These are phyloP conservation scores for Tetramorium simillimum DNA, from an alignment of 1,140 invertebrate species.

Conservation along the genomic window DNA sequence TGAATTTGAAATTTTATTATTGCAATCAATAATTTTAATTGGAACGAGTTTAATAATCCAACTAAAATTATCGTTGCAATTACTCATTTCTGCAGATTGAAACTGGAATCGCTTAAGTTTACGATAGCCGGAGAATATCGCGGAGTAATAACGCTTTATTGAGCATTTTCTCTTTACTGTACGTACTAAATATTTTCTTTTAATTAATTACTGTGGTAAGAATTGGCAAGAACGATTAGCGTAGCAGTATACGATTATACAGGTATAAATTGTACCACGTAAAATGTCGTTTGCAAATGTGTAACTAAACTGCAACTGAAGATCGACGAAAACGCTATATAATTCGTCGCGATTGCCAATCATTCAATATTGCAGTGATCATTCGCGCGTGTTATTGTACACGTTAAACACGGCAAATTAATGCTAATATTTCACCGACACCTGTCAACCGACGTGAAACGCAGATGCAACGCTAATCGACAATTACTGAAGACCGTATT, in stretches of 20 bases:
- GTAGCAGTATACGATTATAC: neutral
- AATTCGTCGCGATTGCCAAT: neutral
- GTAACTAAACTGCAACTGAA: neutral
- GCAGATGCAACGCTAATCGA: neutral
- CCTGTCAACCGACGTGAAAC: neutral
- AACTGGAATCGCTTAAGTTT: neutral
- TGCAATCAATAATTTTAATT: neutral
- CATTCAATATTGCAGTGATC: neutral
- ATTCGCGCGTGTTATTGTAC: neutral
- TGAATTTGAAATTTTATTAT: neutral
- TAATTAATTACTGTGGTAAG: neutral
- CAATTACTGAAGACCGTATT: neutral
- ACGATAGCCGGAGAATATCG: neutral
- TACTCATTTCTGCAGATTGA: neutral
- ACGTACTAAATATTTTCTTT: constrained; percentile 7
- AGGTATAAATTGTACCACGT: neutral
- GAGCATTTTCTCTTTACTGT: constrained; percentile 20
- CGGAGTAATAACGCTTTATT: neutral
- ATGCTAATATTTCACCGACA: neutral
- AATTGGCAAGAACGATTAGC: constrained; percentile 21
- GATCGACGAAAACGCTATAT: neutral
- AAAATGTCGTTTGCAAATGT: neutral
- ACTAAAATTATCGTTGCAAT: neutral
- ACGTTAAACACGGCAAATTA: neutral
- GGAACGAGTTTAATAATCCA: neutral